Evolutionary conservation across 2,888 invertebrate genomes (phyloP), one percentile per base, ranked within the genome.

Genomic region (Cecidostiba fungosa): DNA sequence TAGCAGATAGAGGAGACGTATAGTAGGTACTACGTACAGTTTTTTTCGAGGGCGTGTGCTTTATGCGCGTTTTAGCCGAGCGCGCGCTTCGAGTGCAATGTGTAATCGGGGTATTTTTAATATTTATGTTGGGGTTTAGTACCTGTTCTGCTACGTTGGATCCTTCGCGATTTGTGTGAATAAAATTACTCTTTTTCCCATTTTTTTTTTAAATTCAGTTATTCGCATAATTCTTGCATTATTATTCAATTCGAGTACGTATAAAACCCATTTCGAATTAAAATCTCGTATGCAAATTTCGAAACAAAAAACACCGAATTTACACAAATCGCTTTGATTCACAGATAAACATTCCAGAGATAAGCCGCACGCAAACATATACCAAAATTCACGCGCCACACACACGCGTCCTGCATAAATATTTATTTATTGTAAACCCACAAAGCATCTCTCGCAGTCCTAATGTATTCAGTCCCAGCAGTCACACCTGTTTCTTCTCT

Each of bases 401-500:
- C 26, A 16, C 62, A 1, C 14, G 12, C 70, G 0, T 26, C 62
- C 10, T 16, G 26, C 59, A 78, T 84, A 74, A 84, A 84, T 84
- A 84, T 84, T 78, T 84, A 78, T 73, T 78, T 84, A 74, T 84
- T 66, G 62, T 59, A 79, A 62, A 74, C 26, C 29, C 73, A 26
- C 78, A 26, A 32, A 50, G 74, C 29, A 66, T 73, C 32, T 59
- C 72, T 19, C 29, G 16, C 54, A 0, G 50, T 19, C 36, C 70
- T 74, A 66, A 78, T 66, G 43, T 74, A 84, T 84, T 79, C 79
- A 39, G 73, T 10, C 39, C n/a, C 32, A 50, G 74, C 69, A 79
- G 79, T 79, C 76, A 54, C 50, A 86, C 86, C 82, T 86, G 86
- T 77, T 86, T 80, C 79, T 74, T 79, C 62, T 79, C 62, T 39